Base-by-base conservation (phyloP, 1,140 invertebrate species). In the Conopomorpha cramerella region DNA sequence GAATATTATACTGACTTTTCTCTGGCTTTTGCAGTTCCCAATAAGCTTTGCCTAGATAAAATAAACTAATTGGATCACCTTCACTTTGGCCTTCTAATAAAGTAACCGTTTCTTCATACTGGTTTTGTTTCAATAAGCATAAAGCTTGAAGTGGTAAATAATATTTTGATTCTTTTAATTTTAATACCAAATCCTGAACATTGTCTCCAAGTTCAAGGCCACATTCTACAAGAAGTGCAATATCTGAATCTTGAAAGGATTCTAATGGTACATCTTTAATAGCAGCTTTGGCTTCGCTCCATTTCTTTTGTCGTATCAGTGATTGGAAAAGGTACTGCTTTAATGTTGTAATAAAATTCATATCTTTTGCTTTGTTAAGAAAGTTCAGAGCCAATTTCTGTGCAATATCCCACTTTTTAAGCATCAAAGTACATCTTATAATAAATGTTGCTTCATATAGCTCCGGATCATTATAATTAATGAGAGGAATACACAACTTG, bases 1-100 rank as follows among this genome's bases (percentile, higher is more conserved):
- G 68, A 48, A 90, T 79, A 41, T 82, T 80, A 40, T 82, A 78
- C 15, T 87, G 62, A 42, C 83, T 82, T 43, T 85, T 81, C 14
- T 82, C 66, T 65, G 81, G 83, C 28, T 89, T 62, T 15, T 77
- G 52, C 19, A 84, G 54, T 53, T 85, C 63, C 81, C 84, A 88
- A 54, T 89, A 81, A 35, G 87, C 73, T 55, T 81, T 81, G 8
- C 87, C 90, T 18, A 88, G 65, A 47, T 86, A 78, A 30, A 86
- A 58, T 59, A 80, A 78, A 51, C 83, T 81, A 7, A 82, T 58
- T n/a, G 59, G 55, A 37, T 81, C 58, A 38, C 81, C 60, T 19
- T 57, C 50, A n/a, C n/a, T n/a, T 28, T 65, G 63, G 34, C 67
- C 51, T 34, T 81, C 53, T 30, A 87, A 51, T 34, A 80, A 43